Evolutionary conservation across 2,113 vertebrate genomes (phyloP), one percentile per base, ranked within the genome.

Genomic region (Labeo rohita): DNA sequence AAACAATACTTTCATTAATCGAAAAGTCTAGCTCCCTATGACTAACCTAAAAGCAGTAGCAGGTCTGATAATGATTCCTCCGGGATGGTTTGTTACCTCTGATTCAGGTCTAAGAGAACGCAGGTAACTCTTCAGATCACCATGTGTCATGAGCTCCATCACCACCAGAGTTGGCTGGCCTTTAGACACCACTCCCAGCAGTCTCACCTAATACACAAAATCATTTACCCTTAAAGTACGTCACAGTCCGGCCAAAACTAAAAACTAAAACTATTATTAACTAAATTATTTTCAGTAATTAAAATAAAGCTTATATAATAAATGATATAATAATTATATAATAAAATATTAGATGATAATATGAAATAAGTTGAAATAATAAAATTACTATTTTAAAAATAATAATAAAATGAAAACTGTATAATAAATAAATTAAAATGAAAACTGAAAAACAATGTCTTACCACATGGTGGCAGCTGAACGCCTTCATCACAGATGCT

Each of bases 391-490:
- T 2, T 28, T 28, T 61, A 0, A 23, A 61, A 21, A 6, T 52
- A 39, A 4, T 39, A 39, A 5, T 54, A 15, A 16, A 16, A 23
- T 23, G 9, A 63, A 61, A 61, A 61, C 59, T 21, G 6, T 2
- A 63, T 3, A 50, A 50, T 50, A 50, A 39, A 39, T 63, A 23
- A 23, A 63, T 23, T 12, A 63, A 23, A 21, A 6, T 28, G 28
- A 28, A 28, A 28, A 28, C 28, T 28, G 28, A 28, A 28, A 28
- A 28, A 28, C 28, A 2, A n/a, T 5, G 28, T 54, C 91, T 94
- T 89, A 99, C 98, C 98, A 99, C 98, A 9, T 99, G 98, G 90
- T 99, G 98, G 90, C 98, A 99, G 94, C 89, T 97, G 95, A 99
- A 99, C 4, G 95, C 97, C 91, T 99, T 99, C 98, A 99, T 99